Percentiles rank a stretch among this genome's conserved stretches.
These are phyloP conservation scores for Omphaloscelis lunosa DNA, from an alignment of 2,888 invertebrate species.

Conservation along the genomic window DNA sequence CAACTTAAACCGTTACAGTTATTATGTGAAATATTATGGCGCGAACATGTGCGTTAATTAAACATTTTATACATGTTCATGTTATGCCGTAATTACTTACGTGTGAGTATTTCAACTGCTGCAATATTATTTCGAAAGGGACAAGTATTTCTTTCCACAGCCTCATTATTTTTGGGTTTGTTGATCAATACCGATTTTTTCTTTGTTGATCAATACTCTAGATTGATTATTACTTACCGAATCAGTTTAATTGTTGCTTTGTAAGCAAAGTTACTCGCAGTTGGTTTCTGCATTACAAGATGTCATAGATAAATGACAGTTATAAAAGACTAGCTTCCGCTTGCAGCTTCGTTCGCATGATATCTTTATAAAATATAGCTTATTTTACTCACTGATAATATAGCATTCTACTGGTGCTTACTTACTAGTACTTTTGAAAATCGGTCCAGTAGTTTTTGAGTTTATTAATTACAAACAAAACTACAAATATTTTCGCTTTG, in stretches of 20 bases:
- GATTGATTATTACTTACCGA: not conserved
- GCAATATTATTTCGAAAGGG: constrained; percentile 41
- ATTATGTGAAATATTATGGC: constrained; percentile 55
- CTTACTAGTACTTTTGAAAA: too few species aligned
- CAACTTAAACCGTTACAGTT: constrained; percentile 41
- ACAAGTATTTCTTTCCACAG: constrained; percentile 9
- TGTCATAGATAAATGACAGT: not conserved
- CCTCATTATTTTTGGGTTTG: constrained; percentile 39
- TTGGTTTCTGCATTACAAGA: not conserved
- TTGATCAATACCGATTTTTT: constrained; percentile 19
- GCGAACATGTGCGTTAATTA: constrained; percentile 48
- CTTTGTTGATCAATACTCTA: constrained; percentile 6
- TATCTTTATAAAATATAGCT: too few species aligned
- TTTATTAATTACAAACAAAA: too few species aligned
- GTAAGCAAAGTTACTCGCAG: not conserved
- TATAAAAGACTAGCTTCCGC: too few species aligned
- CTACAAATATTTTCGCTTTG: too few species aligned
- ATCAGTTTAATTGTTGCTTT: not conserved
- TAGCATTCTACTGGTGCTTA: too few species aligned
- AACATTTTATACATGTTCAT: constrained; percentile 27
- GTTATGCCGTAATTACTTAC: constrained; percentile 41
- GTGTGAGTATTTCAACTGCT: constrained; percentile 18
- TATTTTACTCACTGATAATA: too few species aligned
- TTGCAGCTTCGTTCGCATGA: too few species aligned
- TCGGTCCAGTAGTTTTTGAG: too few species aligned